A percentile compares a stretch with the other conserved stretches of the same genome.
Evolutionary conservation across 2,888 invertebrate species (phyloP).

Genomic region (Therioaphis trifolii): DNA sequence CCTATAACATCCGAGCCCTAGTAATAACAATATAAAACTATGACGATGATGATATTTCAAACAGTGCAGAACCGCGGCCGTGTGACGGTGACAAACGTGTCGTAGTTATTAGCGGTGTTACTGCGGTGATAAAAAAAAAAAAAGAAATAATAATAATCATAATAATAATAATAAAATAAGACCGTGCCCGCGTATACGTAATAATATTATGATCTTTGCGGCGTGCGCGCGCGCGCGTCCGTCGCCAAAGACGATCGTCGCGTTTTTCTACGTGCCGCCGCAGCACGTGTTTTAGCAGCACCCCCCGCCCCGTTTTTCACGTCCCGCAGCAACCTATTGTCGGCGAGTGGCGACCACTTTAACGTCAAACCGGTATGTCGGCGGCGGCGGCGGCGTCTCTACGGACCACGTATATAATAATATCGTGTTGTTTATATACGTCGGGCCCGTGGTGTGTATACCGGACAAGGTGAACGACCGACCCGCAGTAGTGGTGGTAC

Average conservation of each 20-base stretch:
- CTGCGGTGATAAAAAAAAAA: background rate
- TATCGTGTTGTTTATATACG: background rate
- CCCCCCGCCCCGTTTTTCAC: slow-evolving; percentile 13
- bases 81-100: too few relatives aligned
- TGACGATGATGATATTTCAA: too few relatives aligned
- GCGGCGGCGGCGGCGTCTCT: slow-evolving; percentile 29
- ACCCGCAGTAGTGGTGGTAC: background rate
- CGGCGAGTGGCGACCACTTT: slow-evolving; percentile 44
- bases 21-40: too few relatives aligned
- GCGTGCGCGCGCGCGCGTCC: background rate
- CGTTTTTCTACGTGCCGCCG: slow-evolving; percentile 24
- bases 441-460: background rate
- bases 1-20: too few relatives aligned
- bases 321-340: slow-evolving; percentile 32
- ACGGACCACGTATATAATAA: background rate
- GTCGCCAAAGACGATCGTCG: background rate
- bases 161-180: background rate
- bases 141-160: background rate
- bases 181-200: background rate
- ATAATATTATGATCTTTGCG: background rate
- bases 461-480: slow-evolving; percentile 47
- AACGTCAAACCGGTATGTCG: slow-evolving; percentile 50
- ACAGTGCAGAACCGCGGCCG: too few relatives aligned
- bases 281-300: slow-evolving; percentile 50
- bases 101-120: too few relatives aligned